These are phyloP conservation scores for Radopholus similis DNA, from an alignment of 1,140 invertebrate species.

Conservation along the genomic window DNA sequence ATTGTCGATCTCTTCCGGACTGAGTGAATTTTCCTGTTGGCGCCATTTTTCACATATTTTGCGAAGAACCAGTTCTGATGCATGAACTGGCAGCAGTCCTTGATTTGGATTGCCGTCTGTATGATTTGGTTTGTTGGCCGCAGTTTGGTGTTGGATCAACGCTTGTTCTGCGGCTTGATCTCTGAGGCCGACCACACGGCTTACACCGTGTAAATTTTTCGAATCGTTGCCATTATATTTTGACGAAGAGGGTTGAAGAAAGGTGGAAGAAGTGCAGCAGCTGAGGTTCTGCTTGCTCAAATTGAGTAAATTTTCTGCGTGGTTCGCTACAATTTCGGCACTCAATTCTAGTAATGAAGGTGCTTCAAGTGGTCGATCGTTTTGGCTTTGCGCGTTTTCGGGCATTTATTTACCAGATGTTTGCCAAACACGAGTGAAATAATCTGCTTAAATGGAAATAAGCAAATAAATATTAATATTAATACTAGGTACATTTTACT, in stretches of 20 bases:
- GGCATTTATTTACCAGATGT: too few species aligned
- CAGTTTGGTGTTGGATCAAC: slow-evolving; percentile 9
- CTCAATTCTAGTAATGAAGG: slow-evolving; percentile 27
- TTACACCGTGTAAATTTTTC: not conserved
- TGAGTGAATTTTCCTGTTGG: not conserved
- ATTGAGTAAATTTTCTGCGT: slow-evolving; percentile 8
- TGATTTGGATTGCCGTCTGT: not conserved
- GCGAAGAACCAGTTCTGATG: not conserved
- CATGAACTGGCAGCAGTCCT: not conserved
- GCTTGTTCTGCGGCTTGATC: slow-evolving; percentile 10
- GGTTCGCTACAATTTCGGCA: slow-evolving; percentile 19
- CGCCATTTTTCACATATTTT: slow-evolving; percentile 17
- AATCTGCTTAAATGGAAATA: too few species aligned
- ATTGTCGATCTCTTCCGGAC: slow-evolving; percentile 19
- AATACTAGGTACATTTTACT: too few species aligned
- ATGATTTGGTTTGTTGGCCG: not conserved
- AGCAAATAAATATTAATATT: too few species aligned
- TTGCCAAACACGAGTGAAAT: too few species aligned
- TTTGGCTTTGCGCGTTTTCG: slow-evolving; percentile 6
- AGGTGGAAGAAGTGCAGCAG: too few species aligned
- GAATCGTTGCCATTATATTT: too few species aligned
- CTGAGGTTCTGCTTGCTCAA: not conserved
- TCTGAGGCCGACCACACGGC: not conserved
- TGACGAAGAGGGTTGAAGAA: not conserved
- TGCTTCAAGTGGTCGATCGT: slow-evolving; percentile 19